A percentile compares a stretch with the other conserved stretches of the same genome.
Evolutionary conservation across 2,113 vertebrate genomes (phyloP).

Genomic region (Laterallus jamaicensis): DNA sequence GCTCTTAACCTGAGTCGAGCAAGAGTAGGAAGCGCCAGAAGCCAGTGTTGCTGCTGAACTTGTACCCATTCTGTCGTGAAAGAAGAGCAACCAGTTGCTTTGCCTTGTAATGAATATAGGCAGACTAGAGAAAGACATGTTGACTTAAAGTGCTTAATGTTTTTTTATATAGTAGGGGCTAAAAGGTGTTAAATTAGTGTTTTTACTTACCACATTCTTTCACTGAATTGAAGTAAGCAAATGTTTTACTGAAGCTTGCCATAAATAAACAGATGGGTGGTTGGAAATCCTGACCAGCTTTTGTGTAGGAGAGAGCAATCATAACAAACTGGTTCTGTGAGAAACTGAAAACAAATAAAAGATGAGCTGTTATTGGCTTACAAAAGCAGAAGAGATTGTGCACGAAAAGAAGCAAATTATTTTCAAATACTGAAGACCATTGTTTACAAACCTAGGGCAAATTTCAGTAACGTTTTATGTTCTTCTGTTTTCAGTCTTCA

Average conservation of each 20-base stretch:
- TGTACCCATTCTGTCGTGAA: background rate
- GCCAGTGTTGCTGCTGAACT: background rate
- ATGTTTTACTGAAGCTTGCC: background rate
- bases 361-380: slow-evolving; percentile 37
- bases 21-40: background rate
- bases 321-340: slow-evolving; percentile 49
- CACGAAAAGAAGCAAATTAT: background rate
- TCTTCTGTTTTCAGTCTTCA: background rate
- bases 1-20: background rate
- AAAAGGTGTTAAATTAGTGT: slow-evolving; percentile 12
- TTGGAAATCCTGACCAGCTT: slow-evolving; percentile 55
- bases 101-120: background rate
- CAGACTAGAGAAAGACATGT: background rate
- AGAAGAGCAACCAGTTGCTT: background rate
- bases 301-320: slow-evolving; percentile 64
- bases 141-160: background rate
- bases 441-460: background rate
- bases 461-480: background rate
- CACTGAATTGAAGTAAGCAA: background rate
- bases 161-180: background rate
- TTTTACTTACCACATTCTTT: slow-evolving; percentile 27
- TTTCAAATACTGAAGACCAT: background rate
- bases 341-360: slow-evolving; percentile 61
- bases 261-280: slow-evolving; percentile 38
- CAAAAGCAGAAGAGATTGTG: background rate